These are phyloP conservation scores for Standfussiana lucernea DNA, from an alignment of 2,888 invertebrate genomes.

Conservation along the genomic window DNA sequence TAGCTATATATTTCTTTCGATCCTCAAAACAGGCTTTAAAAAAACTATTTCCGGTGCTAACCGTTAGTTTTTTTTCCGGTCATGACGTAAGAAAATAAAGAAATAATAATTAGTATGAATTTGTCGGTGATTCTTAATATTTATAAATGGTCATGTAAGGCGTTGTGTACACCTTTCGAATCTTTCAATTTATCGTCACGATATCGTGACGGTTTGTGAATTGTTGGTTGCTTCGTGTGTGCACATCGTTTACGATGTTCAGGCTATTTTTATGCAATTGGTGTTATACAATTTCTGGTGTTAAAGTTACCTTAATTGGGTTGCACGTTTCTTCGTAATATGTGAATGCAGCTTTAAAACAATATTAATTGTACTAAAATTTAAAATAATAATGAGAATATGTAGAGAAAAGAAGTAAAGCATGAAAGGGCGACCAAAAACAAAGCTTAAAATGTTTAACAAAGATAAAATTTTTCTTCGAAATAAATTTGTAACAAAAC, in stretches of 20 bases:
- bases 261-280: constrained; percentile 45
- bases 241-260: constrained; percentile 20
- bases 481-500: constrained; percentile 11
- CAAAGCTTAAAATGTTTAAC: no score
- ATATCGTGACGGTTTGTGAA: constrained; percentile 48
- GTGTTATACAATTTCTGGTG: constrained; percentile 14
- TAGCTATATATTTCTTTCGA: constrained; percentile 75
- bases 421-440: no score
- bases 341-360: neutral
- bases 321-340: neutral
- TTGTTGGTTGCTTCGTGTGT: constrained; percentile 25
- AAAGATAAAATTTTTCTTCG: neutral
- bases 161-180: constrained; percentile 47
- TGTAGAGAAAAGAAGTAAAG: no score
- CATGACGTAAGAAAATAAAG: constrained; percentile 71
- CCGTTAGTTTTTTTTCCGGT: constrained; percentile 75
- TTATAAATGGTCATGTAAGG: constrained; percentile 34
- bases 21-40: constrained; percentile 61
- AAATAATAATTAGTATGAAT: constrained; percentile 71
- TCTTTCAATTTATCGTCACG: constrained; percentile 49
- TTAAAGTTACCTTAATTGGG: neutral
- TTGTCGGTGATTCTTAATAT: constrained; percentile 51
- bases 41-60: constrained; percentile 79
- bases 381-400: no score
- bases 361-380: no score